These are phyloP conservation scores for Embidobia sp. DNA, from an alignment of 2,888 invertebrate species.

Conservation along the genomic window DNA sequence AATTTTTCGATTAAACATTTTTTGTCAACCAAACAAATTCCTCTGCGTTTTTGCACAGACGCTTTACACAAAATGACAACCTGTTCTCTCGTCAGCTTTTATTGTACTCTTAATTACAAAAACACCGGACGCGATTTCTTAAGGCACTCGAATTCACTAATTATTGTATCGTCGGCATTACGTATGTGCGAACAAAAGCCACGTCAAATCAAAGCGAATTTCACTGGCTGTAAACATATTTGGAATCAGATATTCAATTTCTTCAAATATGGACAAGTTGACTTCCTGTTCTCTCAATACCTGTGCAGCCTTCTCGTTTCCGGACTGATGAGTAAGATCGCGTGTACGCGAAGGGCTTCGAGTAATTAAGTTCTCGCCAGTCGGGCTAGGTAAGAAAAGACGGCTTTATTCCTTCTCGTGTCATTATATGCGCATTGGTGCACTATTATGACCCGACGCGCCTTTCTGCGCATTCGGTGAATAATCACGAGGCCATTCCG, in stretches of 20 bases:
- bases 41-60: too few relatives aligned
- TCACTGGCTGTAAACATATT: slow-evolving; percentile 49
- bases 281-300: slow-evolving; percentile 57
- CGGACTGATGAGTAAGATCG: slow-evolving; percentile 79
- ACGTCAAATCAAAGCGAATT: slow-evolving; percentile 37
- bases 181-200: slow-evolving; percentile 50
- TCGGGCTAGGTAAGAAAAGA: slow-evolving; percentile 71
- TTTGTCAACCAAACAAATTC: too few relatives aligned
- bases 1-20: too few relatives aligned
- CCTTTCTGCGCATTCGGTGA: slow-evolving; percentile 69
- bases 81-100: slow-evolving; percentile 28
- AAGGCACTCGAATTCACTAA: slow-evolving; percentile 11
- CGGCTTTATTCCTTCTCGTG: slow-evolving; percentile 76
- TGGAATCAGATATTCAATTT: slow-evolving; percentile 42
- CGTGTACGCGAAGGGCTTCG: slow-evolving; percentile 76
- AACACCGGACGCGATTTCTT: slow-evolving; percentile 10
- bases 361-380: slow-evolving; percentile 78
- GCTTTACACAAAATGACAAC: slow-evolving; percentile 52
- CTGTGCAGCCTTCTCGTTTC: slow-evolving; percentile 68
- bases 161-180: slow-evolving; percentile 32
- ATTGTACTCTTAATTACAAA: slow-evolving; percentile 19
- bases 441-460: slow-evolving; percentile 74
- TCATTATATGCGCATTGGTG: slow-evolving; percentile 79
- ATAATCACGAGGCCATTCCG: slow-evolving; percentile 75
- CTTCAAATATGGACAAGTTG: slow-evolving; percentile 51